Conservation (phyloP, 2,113 vertebrate genomes). For the Uria lomvia region DNA sequence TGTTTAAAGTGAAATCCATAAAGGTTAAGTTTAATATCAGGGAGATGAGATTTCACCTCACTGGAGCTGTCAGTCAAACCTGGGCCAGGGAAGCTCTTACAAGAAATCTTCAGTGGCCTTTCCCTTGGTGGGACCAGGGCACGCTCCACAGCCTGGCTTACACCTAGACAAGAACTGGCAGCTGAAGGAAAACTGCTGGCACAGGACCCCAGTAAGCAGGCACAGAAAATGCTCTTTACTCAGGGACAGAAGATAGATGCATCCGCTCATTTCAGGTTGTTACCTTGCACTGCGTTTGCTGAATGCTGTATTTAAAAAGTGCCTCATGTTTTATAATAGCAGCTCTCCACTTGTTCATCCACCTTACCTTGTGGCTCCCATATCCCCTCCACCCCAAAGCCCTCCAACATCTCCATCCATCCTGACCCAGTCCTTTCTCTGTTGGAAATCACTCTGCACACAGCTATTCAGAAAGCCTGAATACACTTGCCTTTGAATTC, state of each 20-base stretch:
- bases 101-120: not conserved
- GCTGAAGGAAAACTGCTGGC: not conserved
- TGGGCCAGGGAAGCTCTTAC: not conserved
- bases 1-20: not conserved
- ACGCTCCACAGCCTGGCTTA: not conserved
- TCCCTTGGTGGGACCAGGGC: not conserved
- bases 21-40: constrained; percentile 51
- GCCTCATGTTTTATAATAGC: not conserved
- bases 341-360: not conserved
- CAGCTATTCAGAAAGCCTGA: not conserved
- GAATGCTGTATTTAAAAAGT: not conserved
- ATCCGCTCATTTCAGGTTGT: not conserved
- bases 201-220: not conserved
- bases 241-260: not conserved
- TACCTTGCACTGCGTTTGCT: not conserved
- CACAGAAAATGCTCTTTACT: not conserved
- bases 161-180: accelerated
- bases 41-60: not conserved
- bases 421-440: not conserved
- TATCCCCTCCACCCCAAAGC: not conserved
- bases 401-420: not conserved
- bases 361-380: not conserved
- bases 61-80: not conserved
- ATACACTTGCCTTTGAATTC: not conserved
- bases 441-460: not conserved